Conservation (phyloP, 2,888 invertebrate genomes). For the Candidula unifasciata region DNA sequence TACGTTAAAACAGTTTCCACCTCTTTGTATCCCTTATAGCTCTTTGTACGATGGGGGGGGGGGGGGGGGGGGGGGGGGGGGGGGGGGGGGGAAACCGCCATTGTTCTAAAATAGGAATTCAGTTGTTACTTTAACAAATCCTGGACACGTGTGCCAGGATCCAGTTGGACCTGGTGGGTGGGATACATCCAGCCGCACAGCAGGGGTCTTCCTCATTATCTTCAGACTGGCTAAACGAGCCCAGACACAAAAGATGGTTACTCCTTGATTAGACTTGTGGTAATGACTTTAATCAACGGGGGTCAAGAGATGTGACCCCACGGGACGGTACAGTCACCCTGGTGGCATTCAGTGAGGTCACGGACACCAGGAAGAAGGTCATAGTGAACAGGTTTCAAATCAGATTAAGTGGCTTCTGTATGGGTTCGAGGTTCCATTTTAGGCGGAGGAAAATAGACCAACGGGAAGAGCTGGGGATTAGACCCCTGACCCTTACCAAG, state of each 20-base stretch:
- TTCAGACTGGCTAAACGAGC: not conserved
- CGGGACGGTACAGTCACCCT: not conserved
- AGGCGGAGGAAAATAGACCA: too few species aligned
- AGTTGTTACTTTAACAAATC: too few species aligned
- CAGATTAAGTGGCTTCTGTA: not conserved
- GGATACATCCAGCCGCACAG: not conserved
- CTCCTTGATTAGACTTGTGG: not conserved
- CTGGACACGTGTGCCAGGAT: not conserved
- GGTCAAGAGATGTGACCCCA: slow-evolving; percentile 5
- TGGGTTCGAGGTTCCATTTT: too few species aligned
- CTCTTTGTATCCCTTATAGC: too few species aligned
- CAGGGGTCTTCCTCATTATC: slow-evolving; percentile 18
- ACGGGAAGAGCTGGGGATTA: too few species aligned
- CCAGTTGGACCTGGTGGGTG: not conserved
- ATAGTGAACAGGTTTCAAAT: slow-evolving; percentile 7
- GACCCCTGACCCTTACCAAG: too few species aligned
- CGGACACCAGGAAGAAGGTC: not conserved
- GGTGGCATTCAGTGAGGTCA: not conserved
- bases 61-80: too few species aligned
- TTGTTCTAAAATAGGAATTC: too few species aligned
- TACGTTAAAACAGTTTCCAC: too few species aligned
- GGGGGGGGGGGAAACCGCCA: too few species aligned
- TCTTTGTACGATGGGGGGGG: too few species aligned
- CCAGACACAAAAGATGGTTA: not conserved
- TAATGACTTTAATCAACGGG: slow-evolving; percentile 31